Evolutionary conservation across 2,888 invertebrate species (phyloP).

Genomic region (Pachliopta kotzebuea): DNA sequence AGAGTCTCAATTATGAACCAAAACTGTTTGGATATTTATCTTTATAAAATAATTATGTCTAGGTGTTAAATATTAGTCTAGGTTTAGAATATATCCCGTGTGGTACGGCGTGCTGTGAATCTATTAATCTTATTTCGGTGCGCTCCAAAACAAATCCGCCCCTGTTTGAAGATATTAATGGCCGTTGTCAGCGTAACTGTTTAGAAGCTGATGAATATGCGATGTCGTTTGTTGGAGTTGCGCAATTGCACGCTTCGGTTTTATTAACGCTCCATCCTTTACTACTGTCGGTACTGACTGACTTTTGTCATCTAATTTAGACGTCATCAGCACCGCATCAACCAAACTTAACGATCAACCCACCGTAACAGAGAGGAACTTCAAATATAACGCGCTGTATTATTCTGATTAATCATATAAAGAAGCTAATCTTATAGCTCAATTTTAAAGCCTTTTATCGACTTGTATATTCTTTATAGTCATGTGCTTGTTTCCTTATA

Average conservation of each 20-base stretch:
- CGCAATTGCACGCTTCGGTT: conserved; percentile 18
- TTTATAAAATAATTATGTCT: neutral
- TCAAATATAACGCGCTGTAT: too few relatives aligned
- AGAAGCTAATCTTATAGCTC: too few relatives aligned
- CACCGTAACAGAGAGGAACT: too few relatives aligned
- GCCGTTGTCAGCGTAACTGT: conserved; percentile 45
- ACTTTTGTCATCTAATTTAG: neutral
- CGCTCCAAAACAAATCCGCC: conserved; percentile 71
- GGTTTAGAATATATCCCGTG: conserved; percentile 40
- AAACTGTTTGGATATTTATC: too few relatives aligned
- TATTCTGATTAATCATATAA: too few relatives aligned
- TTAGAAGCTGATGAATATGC: conserved; percentile 38
- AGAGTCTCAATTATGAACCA: too few relatives aligned
- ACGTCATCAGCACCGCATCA: too few relatives aligned
- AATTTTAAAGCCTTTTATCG: too few relatives aligned
- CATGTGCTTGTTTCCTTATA: too few relatives aligned
- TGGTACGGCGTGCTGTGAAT: conserved; percentile 57
- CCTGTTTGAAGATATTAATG: conserved; percentile 57
- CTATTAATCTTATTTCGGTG: conserved; percentile 69
- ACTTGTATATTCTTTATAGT: too few relatives aligned
- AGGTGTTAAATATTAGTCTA: conserved; percentile 29
- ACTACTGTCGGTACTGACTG: conserved; percentile 2
- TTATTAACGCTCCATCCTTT: conserved; percentile 5
- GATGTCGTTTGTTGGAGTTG: conserved; percentile 36
- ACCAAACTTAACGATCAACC: too few relatives aligned